A percentile compares a stretch with the other conserved stretches of the same genome.
phyloP scores from a whole-genome alignment of 1,140 invertebrate species.

The Macrosteles quadrilineatus region DNA sequence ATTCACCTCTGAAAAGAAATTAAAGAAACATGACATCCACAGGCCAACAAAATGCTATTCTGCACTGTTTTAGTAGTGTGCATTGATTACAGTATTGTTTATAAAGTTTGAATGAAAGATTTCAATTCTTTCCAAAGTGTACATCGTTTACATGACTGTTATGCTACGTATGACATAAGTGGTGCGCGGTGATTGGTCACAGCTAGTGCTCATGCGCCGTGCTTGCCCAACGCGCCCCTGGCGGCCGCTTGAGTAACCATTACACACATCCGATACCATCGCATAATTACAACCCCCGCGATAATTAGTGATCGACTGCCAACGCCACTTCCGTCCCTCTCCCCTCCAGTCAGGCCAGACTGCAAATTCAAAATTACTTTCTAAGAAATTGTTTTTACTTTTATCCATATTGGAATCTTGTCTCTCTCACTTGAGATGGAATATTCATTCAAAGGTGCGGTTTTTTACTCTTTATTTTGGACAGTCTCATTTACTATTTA shows the following conservation, averaged over 20 bases:
- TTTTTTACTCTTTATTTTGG: no score
- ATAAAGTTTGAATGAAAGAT: no score
- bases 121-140: no score
- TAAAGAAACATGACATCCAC: no score
- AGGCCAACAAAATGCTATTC: no score
- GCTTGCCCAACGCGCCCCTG: background rate
- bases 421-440: background rate
- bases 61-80: no score
- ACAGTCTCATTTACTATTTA: no score
- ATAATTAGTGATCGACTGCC: background rate
- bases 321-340: background rate
- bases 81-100: no score
- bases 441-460: background rate
- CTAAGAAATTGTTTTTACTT: background rate
- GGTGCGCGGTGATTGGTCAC: slow-evolving; percentile 12
- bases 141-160: no score
- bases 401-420: background rate
- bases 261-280: slow-evolving; percentile 16
- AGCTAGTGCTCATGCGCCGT: background rate
- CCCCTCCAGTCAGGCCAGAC: background rate
- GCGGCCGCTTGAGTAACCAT: slow-evolving; percentile 10
- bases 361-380: background rate
- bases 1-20: no score
- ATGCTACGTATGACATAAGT: slow-evolving; percentile 16
- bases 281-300: background rate